A percentile compares a stretch with the other conserved stretches of the same genome.
phyloP scores from a whole-genome alignment of 2,113 vertebrate species.

The Podilymbus podiceps region DNA sequence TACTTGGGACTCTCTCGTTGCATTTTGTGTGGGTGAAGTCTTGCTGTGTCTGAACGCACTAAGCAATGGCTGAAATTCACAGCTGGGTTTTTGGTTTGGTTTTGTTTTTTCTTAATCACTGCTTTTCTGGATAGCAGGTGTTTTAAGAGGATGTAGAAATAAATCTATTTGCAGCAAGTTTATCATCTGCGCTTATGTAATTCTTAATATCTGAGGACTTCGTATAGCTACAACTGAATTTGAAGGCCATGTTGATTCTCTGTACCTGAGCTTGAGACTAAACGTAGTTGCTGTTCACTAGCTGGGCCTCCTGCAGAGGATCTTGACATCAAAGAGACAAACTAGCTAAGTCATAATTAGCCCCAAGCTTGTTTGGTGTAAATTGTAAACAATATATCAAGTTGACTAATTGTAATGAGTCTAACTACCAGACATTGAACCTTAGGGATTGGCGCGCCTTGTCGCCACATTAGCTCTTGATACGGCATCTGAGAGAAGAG shows the following conservation, averaged over 20 bases:
- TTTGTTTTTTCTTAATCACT: not conserved
- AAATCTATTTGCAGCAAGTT: not conserved
- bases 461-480: not conserved
- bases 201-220: not conserved
- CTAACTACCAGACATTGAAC: conserved; percentile 36
- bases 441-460: conserved; percentile 5
- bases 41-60: not conserved
- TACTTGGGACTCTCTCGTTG: not conserved
- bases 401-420: conserved; percentile 72
- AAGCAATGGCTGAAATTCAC: not conserved
- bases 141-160: not conserved
- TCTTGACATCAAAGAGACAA: conserved; percentile 66
- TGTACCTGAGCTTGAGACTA: conserved; percentile 40
- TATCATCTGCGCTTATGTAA: not conserved
- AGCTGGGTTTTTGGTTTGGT: not conserved
- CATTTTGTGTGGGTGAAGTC: not conserved
- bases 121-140: not conserved
- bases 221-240: not conserved
- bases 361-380: conserved; percentile 65
- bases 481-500: not conserved
- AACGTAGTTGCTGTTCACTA: not conserved
- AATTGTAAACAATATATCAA: conserved; percentile 72
- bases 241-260: not conserved
- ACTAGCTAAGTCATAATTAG: conserved; percentile 67
- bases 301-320: conserved; percentile 37